These are phyloP conservation scores for Mythimna impura DNA, from an alignment of 2,888 invertebrate species.

Conservation along the genomic window DNA sequence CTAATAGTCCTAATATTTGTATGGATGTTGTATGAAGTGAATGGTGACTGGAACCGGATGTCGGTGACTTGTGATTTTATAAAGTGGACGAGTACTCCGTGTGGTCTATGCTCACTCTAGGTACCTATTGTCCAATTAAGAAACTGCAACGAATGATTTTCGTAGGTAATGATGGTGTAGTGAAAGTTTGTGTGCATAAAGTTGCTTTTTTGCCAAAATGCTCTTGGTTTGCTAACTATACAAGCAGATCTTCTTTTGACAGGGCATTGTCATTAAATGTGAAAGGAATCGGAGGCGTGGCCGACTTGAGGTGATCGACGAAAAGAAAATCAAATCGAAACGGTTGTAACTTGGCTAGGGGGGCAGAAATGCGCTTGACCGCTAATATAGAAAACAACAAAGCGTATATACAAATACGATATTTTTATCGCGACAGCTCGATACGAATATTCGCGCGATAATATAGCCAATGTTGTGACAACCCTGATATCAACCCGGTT, in stretches of 20 bases:
- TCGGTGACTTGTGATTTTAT: conserved; percentile 21
- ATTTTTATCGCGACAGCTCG: too few relatives aligned
- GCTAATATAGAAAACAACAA: too few relatives aligned
- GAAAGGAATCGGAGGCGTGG: too few relatives aligned
- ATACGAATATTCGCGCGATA: too few relatives aligned
- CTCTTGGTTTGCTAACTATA: neutral
- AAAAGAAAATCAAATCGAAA: too few relatives aligned
- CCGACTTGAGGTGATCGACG: too few relatives aligned
- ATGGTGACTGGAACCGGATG: neutral
- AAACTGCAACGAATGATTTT: conserved; percentile 12
- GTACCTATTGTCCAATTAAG: neutral
- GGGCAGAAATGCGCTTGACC: too few relatives aligned
- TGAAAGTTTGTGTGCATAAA: conserved; percentile 6
- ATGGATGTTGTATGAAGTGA: neutral
- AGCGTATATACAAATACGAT: too few relatives aligned
- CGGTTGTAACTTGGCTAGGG: too few relatives aligned
- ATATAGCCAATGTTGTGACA: conserved; percentile 9
- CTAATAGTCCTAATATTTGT: too few relatives aligned
- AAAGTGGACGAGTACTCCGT: neutral
- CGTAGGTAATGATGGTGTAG: neutral
- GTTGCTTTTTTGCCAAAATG: neutral
- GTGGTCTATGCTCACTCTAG: neutral
- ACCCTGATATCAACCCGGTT: conserved; percentile 52
- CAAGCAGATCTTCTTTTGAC: neutral
- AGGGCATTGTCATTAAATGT: too few relatives aligned